Evolutionary conservation across 2,888 invertebrate genomes (phyloP).

Genomic region (Protodeltote pygarga): DNA sequence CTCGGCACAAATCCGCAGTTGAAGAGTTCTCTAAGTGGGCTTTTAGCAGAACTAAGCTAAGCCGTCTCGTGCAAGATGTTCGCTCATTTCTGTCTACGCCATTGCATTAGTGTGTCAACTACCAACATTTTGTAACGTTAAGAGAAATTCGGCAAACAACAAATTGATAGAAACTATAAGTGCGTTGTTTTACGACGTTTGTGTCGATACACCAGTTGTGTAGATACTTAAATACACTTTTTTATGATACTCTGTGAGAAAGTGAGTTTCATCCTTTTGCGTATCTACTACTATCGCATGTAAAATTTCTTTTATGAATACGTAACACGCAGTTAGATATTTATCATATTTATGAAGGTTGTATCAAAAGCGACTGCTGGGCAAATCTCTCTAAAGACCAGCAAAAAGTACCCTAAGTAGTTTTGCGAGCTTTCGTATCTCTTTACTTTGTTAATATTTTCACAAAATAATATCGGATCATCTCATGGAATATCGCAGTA

Average conservation of each 20-base stretch:
- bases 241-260: conserved; percentile 13
- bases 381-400: conserved; percentile 44
- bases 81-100: conserved; percentile 77
- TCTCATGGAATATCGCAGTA: conserved; percentile 4
- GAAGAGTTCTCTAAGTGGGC: conserved; percentile 85
- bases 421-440: conserved; percentile 46
- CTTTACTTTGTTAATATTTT: conserved; percentile 46
- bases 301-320: conserved; percentile 53
- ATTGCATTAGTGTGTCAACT: conserved; percentile 65
- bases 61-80: conserved; percentile 81
- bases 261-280: conserved; percentile 30
- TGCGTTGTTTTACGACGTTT: conserved; percentile 9
- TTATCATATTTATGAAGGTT: conserved; percentile 54
- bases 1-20: conserved; percentile 79
- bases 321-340: conserved; percentile 48
- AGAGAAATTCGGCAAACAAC: conserved; percentile 29
- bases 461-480: conserved; percentile 34
- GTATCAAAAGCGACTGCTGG: conserved; percentile 43
- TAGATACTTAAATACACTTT: conserved; percentile 8
- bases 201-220: conserved; percentile 3
- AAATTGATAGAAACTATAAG: conserved; percentile 21
- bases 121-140: conserved; percentile 36
- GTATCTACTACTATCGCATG: conserved; percentile 31
- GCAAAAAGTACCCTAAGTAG: conserved; percentile 51
- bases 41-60: conserved; percentile 84